Conservation (phyloP, 2,888 invertebrate genomes). For the Bombylius major region DNA sequence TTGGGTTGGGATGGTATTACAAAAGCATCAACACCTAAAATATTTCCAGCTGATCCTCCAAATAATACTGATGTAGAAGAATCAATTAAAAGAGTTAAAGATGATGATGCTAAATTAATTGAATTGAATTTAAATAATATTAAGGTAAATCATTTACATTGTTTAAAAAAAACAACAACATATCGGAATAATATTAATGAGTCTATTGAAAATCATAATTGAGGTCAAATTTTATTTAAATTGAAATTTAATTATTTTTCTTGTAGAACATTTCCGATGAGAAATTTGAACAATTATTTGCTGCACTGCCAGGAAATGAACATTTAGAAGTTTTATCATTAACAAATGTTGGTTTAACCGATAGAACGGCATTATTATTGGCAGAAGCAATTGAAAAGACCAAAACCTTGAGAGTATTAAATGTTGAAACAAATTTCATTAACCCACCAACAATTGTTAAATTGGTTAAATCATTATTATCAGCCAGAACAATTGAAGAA, state of each 20-base stretch:
- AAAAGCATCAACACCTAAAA: constrained; percentile 81
- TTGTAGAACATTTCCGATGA: constrained; percentile 92
- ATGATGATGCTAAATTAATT: constrained; percentile 74
- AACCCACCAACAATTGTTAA: constrained; percentile 77
- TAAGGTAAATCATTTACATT: constrained; percentile 51
- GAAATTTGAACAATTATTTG: constrained; percentile 80
- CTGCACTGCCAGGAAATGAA: constrained; percentile 78
- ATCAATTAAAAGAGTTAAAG: constrained; percentile 76
- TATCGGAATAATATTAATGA: neutral
- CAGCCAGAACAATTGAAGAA: constrained; percentile 80
- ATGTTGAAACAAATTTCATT: constrained; percentile 95
- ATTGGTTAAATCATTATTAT: constrained; percentile 74
- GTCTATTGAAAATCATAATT: neutral
- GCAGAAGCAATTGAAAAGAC: constrained; percentile 74
- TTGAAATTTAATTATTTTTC: constrained; percentile 1
- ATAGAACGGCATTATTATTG: constrained; percentile 70
- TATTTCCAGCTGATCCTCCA: constrained; percentile 88
- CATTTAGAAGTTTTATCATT: constrained; percentile 83
- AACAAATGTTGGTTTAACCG: constrained; percentile 87
- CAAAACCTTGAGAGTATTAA: constrained; percentile 68
- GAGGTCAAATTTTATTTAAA: neutral
- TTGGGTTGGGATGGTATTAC: constrained; percentile 92
- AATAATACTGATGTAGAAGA: constrained; percentile 93
- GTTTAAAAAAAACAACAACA: neutral
- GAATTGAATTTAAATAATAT: constrained; percentile 99